Evolutionary conservation across 2,797 vertebrate genomes (phyloP), one percentile per base, ranked within the genome.

Genomic region (Acanthurus lineatus): DNA sequence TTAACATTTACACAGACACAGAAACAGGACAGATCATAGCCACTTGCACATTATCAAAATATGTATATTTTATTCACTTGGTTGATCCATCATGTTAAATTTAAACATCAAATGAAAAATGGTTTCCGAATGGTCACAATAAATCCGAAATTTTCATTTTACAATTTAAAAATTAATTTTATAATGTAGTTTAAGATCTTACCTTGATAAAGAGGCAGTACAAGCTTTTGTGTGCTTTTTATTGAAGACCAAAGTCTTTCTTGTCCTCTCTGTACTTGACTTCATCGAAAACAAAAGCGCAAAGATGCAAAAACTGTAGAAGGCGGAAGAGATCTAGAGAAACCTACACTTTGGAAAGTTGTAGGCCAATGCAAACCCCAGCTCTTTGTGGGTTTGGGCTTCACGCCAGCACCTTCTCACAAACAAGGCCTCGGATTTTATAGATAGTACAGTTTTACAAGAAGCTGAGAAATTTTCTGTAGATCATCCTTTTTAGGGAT

Each of bases 321-420:
- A 90, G 70, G 82, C 90, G 87, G 86, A 92, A 91, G 80, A 84
- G 57, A 58, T 32, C 9, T 57, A n/a, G 82, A 74, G 64, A 78
- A 85, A 66, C 19, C 20, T 81, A 78, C 82, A 62, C 45, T 10
- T 51, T 81, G 59, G 74, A 77, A 77, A 76, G 69, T 69, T 83
- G 65, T 78, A 84, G 80, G 86, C 80, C 84, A 63, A 74, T 32
- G 79, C 79, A 86, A 82, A 83, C 73, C 73, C 45, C 53, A 69
- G 35, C n/a, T 67, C 53, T 79, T 20, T 78, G 90, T 86, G 86
- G 86, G 57, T 83, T 88, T 88, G 72, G 38, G 58, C 11, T 62
- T 74, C 60, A 53, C 49, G 65, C 52, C 12, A 66, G 49, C 16
- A 5, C 44, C 44, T 78, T 71, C 67, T 48, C 53, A 5, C 58